Conservation (phyloP, 1,140 invertebrate species). For the Brachionus asplanchnoidis region DNA sequence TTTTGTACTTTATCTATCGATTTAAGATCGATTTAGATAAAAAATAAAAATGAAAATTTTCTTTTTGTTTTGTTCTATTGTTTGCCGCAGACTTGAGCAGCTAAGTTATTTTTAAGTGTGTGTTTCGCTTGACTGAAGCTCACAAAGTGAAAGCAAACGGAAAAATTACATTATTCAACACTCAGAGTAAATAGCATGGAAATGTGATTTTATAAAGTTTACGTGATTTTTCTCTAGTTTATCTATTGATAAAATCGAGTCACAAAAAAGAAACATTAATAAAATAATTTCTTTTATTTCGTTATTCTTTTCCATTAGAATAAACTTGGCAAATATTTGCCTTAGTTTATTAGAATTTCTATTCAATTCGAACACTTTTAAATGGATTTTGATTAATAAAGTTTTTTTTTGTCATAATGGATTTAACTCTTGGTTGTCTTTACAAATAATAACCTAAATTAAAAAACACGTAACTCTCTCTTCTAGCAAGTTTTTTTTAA, state of each 20-base stretch:
- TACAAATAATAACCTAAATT: not conserved
- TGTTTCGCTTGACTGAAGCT: not conserved
- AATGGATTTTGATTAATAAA: not conserved
- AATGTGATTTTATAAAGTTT: constrained; percentile 33
- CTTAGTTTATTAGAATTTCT: constrained; percentile 24
- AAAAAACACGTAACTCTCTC: not conserved
- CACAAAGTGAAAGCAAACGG: not conserved
- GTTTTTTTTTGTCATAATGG: not conserved
- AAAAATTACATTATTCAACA: not conserved
- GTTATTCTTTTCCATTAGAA: not conserved
- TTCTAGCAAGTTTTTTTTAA: not conserved
- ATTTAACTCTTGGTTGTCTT: not conserved
- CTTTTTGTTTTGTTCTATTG: not conserved
- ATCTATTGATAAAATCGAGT: not conserved
- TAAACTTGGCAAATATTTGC: constrained; percentile 23
- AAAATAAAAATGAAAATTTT: not conserved
- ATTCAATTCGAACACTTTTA: not conserved
- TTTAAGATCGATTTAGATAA: not conserved
- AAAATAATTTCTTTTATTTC: constrained; percentile 11
- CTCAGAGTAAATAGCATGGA: not conserved
- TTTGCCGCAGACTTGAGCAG: not conserved
- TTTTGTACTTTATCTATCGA: not conserved
- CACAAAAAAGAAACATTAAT: constrained; percentile 23
- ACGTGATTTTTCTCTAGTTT: constrained; percentile 3
- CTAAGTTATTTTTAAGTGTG: not conserved